Conservation (phyloP, 2,113 vertebrate genomes). For the Psittacara wagleri region DNA sequence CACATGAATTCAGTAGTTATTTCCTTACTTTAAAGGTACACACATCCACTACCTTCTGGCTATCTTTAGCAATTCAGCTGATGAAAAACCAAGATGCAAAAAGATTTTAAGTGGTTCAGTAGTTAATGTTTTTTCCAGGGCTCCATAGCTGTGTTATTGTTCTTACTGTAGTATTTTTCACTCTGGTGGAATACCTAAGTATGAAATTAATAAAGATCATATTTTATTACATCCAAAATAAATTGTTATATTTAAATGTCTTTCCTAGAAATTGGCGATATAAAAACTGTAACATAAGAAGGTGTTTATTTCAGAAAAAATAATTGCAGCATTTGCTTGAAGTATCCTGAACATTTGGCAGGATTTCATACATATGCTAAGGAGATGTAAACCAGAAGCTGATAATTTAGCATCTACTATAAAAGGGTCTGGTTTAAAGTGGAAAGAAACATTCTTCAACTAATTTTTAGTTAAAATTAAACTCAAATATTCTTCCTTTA, state of each 20-base stretch:
- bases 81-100: slow-evolving; percentile 65
- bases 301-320: slow-evolving; percentile 69
- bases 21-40: slow-evolving; percentile 46
- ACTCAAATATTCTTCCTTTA: not conserved
- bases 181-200: slow-evolving; percentile 52
- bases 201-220: slow-evolving; percentile 64
- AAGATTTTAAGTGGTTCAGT: slow-evolving; percentile 48
- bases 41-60: slow-evolving; percentile 37
- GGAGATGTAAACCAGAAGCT: slow-evolving; percentile 67
- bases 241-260: slow-evolving; percentile 65
- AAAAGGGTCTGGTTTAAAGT: not conserved
- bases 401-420: slow-evolving; percentile 66
- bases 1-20: slow-evolving; percentile 47
- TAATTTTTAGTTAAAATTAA: not conserved
- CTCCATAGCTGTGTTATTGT: slow-evolving; percentile 22
- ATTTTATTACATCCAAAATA: slow-evolving; percentile 67
- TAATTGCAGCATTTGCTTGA: slow-evolving; percentile 65
- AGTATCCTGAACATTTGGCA: slow-evolving; percentile 58
- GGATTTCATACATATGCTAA: slow-evolving; percentile 47
- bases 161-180: slow-evolving; percentile 60
- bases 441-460: slow-evolving; percentile 23
- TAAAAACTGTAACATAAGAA: slow-evolving; percentile 65
- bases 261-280: slow-evolving; percentile 46
- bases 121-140: slow-evolving; percentile 66
- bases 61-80: slow-evolving; percentile 40